Percentiles rank a stretch among this genome's conserved stretches.
These are phyloP conservation scores for Poeciliopsis paucimaculata DNA, from an alignment of 2,797 vertebrate genomes.

Conservation along the genomic window DNA sequence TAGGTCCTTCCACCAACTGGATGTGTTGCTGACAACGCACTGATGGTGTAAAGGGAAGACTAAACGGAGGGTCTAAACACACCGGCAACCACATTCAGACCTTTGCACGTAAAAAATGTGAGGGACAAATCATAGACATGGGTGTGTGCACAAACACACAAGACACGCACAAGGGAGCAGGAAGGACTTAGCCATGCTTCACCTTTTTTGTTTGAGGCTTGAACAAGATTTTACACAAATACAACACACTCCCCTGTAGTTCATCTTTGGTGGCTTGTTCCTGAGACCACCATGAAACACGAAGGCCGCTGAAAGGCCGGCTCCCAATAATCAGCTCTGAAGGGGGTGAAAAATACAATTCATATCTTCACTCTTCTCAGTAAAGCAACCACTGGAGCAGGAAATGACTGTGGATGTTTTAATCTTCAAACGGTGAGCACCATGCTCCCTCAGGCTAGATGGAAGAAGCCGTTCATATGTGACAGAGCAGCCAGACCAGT, in stretches of 20 bases:
- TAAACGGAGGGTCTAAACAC: slow-evolving; percentile 68
- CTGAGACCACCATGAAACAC: slow-evolving; percentile 96
- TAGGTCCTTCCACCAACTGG: slow-evolving; percentile 82
- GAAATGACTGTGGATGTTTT: slow-evolving; percentile 93
- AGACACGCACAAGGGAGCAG: slow-evolving; percentile 80
- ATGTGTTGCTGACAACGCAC: slow-evolving; percentile 90
- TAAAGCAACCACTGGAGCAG: slow-evolving; percentile 91
- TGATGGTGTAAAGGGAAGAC: slow-evolving; percentile 66
- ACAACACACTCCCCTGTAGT: slow-evolving; percentile 87
- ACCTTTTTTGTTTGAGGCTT: slow-evolving; percentile 90
- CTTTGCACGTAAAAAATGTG: slow-evolving; percentile 55
- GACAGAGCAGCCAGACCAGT: slow-evolving; percentile 71
- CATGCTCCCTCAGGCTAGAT: slow-evolving; percentile 82
- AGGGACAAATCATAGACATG: slow-evolving; percentile 44
- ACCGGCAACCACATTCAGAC: slow-evolving; percentile 69
- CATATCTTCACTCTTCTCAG: slow-evolving; percentile 86
- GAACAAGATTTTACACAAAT: slow-evolving; percentile 94
- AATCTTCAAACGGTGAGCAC: slow-evolving; percentile 92
- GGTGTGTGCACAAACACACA: slow-evolving; percentile 70
- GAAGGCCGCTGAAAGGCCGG: slow-evolving; percentile 85
- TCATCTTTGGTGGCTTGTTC: slow-evolving; percentile 87
- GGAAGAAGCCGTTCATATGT: slow-evolving; percentile 79
- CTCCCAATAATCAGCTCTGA: slow-evolving; percentile 87
- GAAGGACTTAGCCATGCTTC: slow-evolving; percentile 97
- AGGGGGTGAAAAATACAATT: slow-evolving; percentile 89